Evolutionary conservation across 2,888 invertebrate species (phyloP), one percentile per base, ranked within the genome.

Genomic region (Melolontha melolontha): DNA sequence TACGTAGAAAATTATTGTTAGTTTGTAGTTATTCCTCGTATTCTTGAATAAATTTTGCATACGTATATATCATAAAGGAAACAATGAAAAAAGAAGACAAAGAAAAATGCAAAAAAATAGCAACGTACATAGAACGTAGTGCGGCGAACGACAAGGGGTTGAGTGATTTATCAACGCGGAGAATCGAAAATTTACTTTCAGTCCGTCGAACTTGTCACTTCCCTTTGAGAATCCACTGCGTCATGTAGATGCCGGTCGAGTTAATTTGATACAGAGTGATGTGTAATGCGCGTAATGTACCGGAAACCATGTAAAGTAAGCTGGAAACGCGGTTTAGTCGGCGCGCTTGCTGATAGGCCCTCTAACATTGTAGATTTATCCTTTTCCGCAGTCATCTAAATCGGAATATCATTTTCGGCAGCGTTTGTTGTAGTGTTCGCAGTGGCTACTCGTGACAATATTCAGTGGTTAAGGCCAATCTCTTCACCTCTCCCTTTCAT

Each of bases 271-370:
- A 76, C 75, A 75, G 71, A 75, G 69, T 72, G 72, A 72, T 74
- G 74, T 75, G 75, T 72, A 72, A 75, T 73, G 76, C 73, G 74
- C 72, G 74, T 77, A 79, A 79, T 79, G 79, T 79, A 76, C 75
- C 72, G 79, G 78, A 79, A 79, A 76, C 68, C 71, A 69, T 68
- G 68, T 68, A 65, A 62, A 68, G 65, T 62, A 68, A 68, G 68
- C 68, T 65, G 57, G 52, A 68, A 41, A 22, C 64, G 40, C 16
- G 27, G 34, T 50, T 22, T 51, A 51, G 39, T 41, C 47, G 67
- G 63, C 34, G 34, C 34, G 10, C 34, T 34, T 10, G 34, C 34
- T 34, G 34, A 6, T 34, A 34, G 8, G 10, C 6, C 34, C 34
- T 34, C 10, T 1, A 34, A 34, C 34, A 34, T 34, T 34, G 34